Percentiles rank a stretch among this genome's conserved stretches.
Evolutionary conservation across 2,888 invertebrate species (phyloP).

Genomic region (Pantelozetes paolii): DNA sequence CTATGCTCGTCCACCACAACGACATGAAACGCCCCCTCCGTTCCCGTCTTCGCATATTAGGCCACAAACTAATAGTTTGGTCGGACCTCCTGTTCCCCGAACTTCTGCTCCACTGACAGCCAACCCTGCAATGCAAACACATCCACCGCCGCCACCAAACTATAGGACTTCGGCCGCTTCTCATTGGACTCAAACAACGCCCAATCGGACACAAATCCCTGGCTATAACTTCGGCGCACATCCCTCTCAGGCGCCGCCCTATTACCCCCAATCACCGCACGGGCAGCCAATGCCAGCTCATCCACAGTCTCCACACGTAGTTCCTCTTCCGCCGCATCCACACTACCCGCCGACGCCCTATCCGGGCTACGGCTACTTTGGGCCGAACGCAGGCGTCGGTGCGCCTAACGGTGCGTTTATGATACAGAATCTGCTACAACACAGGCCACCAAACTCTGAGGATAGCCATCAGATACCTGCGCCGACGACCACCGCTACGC

Average conservation of each 20-base stretch:
- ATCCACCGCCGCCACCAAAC: neutral
- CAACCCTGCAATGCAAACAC: neutral
- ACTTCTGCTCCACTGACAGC: neutral
- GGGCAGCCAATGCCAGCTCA: neutral
- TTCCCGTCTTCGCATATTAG: neutral
- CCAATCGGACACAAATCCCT: neutral
- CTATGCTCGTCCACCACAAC: neutral
- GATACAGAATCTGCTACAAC: slow-evolving; percentile 46
- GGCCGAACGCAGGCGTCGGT: slow-evolving; percentile 36
- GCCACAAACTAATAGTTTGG: neutral
- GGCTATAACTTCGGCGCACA: slow-evolving; percentile 3
- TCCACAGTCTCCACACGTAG: neutral
- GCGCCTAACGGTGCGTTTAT: slow-evolving; percentile 47
- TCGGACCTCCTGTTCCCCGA: neutral
- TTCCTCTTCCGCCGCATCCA: slow-evolving; percentile 13
- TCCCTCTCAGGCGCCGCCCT: neutral
- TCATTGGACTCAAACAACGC: neutral
- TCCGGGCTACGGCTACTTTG: slow-evolving; percentile 2
- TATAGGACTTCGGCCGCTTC: neutral
- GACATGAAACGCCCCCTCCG: neutral
- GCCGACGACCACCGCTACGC: neutral
- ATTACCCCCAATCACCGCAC: neutral
- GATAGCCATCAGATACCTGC: slow-evolving; percentile 12
- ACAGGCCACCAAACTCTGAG: slow-evolving; percentile 6
- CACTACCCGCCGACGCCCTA: neutral